Base-by-base conservation (phyloP, 2,888 invertebrate genomes). In the Lucinisca nassula region DNA sequence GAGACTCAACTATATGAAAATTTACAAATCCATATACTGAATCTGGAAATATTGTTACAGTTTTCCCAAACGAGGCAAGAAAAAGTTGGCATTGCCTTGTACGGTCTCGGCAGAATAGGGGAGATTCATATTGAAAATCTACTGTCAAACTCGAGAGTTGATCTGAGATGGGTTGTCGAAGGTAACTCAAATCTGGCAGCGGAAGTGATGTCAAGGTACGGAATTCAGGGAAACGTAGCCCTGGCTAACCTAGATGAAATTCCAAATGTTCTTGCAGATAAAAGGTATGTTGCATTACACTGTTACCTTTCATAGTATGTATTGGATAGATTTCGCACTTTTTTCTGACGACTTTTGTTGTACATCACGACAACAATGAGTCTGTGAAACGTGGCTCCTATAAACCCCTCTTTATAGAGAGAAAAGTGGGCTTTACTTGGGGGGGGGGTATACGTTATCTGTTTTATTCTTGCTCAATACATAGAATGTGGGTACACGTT, bases 71-170 rank as follows among this genome's bases (percentile, higher is more conserved):
- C 6, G 6, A 35, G 35, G 10, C 35, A 32, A 32, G 30, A 67
- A 21, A 67, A 67, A 27, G 75, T 88, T 37, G 82, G 82, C 14
- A 27, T 85, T n/a, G 88, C 88, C 24, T 58, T 88, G 4, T 70
- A 82, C 27, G 88, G 88, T 12, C 76, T 88, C 10, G 88, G 88
- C 17, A 73, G 88, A 35, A 82, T 82, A 17, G 88, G 88, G 14
- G 75, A 88, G 73, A 73, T 88, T 27, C 88, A 84, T 61, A 30
- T 84, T 21, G 49, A 32, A 17, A 84, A 84, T 55, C 30, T 84
- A 24, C n/a, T 84, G 17, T 24, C 74, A 27, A 84, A 76, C 45
- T 67, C n/a, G 24, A 73, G 85, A 74, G 70, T 85, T 24, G 37
- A 79, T 24, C 72, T 88, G 30, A 61, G 55, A 38, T 88, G 85